Percentiles rank a stretch among this genome's conserved stretches.
phyloP scores from a whole-genome alignment of 2,797 vertebrate genomes.

The Anableps anableps region DNA sequence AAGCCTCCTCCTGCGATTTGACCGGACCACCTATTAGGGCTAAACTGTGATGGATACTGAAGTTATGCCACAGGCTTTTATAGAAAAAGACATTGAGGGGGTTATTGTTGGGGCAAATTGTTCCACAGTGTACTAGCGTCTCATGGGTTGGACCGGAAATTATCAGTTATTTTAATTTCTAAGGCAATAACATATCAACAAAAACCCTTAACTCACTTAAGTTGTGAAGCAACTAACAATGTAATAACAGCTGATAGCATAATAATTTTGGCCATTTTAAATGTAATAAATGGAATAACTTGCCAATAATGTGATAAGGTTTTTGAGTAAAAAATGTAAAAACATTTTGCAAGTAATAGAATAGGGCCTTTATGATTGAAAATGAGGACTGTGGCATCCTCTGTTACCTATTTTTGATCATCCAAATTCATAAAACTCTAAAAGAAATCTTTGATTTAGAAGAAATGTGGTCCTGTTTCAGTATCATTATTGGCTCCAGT shows the following conservation, averaged over 20 bases:
- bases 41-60: constrained; percentile 27
- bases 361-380: neutral
- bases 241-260: too few relatives aligned
- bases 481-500: too few relatives aligned
- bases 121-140: neutral
- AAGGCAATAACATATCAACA: too few relatives aligned
- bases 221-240: too few relatives aligned
- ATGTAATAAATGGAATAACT: too few relatives aligned
- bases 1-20: constrained; percentile 76
- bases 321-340: too few relatives aligned
- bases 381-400: neutral
- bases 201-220: too few relatives aligned
- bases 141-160: too few relatives aligned
- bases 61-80: constrained; percentile 31
- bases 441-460: neutral
- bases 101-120: constrained; percentile 7
- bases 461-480: neutral
- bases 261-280: too few relatives aligned
- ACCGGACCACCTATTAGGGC: constrained; percentile 20
- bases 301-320: too few relatives aligned
- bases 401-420: neutral
- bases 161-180: too few relatives aligned
- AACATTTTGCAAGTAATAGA: neutral
- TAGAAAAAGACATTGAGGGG: constrained; percentile 15
- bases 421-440: neutral